These are phyloP conservation scores for Tinea semifulvella DNA, from an alignment of 2,888 invertebrate species.

Conservation along the genomic window DNA sequence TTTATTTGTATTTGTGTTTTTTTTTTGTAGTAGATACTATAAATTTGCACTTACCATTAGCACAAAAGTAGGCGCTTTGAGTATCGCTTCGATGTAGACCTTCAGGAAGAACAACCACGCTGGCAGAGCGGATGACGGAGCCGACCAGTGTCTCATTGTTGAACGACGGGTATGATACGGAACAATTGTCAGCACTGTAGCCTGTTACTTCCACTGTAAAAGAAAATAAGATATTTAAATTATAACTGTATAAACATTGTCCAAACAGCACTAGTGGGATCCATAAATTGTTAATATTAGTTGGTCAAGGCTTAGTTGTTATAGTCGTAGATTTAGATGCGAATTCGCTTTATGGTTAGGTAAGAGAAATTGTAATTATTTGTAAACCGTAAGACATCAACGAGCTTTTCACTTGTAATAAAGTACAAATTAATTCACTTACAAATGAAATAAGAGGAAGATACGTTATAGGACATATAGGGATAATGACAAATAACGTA, in stretches of 20 bases:
- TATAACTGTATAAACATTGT: neutral
- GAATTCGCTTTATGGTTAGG: no score
- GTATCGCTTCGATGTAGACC: conserved; percentile 71
- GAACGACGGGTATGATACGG: conserved; percentile 63
- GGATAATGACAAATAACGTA: no score
- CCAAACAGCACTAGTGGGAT: no score
- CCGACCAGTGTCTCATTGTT: conserved; percentile 69
- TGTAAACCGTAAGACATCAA: no score
- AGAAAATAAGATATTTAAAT: neutral
- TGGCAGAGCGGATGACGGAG: conserved; percentile 68
- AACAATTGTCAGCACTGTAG: conserved; percentile 71
- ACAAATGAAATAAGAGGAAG: no score
- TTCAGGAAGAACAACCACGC: conserved; percentile 69
- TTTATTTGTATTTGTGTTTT: neutral
- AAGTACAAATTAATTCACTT: no score
- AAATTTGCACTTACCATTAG: conserved; percentile 67
- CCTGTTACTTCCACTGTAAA: conserved; percentile 74
- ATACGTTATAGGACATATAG: no score
- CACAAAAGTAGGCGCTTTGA: conserved; percentile 75
- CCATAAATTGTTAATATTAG: no score
- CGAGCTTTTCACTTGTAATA: no score
- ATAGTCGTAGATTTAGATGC: no score
- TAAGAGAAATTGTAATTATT: no score
- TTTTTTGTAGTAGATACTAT: neutral
- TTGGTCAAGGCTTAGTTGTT: no score